Conservation (phyloP, 2,113 vertebrate genomes). For the Struthio camelus region DNA sequence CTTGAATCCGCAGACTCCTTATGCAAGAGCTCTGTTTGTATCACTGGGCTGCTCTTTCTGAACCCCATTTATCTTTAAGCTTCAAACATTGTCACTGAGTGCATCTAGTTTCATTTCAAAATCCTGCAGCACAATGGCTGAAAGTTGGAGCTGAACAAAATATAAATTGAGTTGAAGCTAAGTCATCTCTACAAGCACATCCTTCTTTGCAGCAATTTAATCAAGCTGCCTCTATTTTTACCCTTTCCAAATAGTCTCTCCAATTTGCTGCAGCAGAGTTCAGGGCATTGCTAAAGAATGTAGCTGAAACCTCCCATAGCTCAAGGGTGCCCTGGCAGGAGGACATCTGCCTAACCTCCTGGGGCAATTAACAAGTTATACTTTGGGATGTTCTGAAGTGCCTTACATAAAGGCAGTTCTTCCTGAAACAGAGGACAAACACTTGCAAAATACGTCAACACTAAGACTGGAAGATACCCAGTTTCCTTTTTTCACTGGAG, state of each 20-base stretch:
- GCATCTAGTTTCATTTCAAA: not conserved
- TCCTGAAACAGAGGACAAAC: conserved; percentile 7
- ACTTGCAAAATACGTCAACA: not conserved
- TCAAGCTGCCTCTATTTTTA: not conserved
- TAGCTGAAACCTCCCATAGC: not conserved
- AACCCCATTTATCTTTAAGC: not conserved
- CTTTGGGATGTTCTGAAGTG: not conserved
- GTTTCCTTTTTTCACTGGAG: conserved; percentile 21
- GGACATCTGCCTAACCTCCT: not conserved
- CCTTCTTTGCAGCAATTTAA: not conserved
- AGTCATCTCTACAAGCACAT: not conserved
- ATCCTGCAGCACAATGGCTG: not conserved
- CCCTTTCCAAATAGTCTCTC: not conserved
- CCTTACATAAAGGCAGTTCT: not conserved
- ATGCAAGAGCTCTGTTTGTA: not conserved
- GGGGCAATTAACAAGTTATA: not conserved
- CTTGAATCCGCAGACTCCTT: not conserved
- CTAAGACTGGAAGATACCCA: not conserved
- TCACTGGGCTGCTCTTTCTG: not conserved
- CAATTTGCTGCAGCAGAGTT: not conserved
- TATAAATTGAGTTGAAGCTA: not conserved
- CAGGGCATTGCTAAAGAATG: not conserved
- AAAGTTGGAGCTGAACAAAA: not conserved
- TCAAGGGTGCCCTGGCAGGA: not conserved
- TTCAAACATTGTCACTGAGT: not conserved